Percentiles rank a stretch among this genome's conserved stretches.
phyloP scores from a whole-genome alignment of 2,888 invertebrate species.

The Stegana nigrithorax region DNA sequence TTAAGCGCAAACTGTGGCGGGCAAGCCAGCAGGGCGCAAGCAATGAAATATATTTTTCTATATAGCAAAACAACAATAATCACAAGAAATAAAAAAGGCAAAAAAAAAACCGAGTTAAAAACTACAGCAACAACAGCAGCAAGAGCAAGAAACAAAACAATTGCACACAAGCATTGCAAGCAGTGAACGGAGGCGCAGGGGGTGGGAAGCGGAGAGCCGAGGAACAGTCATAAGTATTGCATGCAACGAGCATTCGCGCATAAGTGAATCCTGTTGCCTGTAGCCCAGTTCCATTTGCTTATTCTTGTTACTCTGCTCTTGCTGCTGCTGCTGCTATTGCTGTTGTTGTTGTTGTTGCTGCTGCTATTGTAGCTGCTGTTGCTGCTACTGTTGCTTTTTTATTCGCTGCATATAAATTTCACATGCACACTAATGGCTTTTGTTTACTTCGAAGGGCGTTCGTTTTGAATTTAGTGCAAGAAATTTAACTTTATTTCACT shows the following conservation, averaged over 20 bases:
- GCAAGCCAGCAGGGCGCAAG: no score
- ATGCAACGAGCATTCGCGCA: not conserved
- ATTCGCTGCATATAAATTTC: slow-evolving; percentile 19
- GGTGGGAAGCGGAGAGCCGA: no score
- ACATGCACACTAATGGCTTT: slow-evolving; percentile 22
- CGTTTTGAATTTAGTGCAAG: slow-evolving; percentile 21
- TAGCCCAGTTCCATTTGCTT: not conserved
- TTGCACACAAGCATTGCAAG: not conserved
- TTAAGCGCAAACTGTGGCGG: not conserved
- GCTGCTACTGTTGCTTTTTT: not conserved
- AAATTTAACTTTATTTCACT: slow-evolving; percentile 18
- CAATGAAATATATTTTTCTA: no score
- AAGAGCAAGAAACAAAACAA: not conserved
- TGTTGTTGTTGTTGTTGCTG: not conserved
- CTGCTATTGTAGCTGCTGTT: slow-evolving; percentile 4
- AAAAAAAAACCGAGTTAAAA: no score
- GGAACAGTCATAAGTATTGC: no score
- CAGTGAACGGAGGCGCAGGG: no score
- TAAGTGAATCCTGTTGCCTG: slow-evolving; percentile 3
- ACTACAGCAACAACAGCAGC: not conserved
- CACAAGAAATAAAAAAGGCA: no score
- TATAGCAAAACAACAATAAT: no score
- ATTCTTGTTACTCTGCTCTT: not conserved
- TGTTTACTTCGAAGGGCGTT: slow-evolving; percentile 21
- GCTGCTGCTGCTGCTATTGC: not conserved